Evolutionary conservation across 2,797 vertebrate genomes (phyloP).

Genomic region (Chloroceryle inda): DNA sequence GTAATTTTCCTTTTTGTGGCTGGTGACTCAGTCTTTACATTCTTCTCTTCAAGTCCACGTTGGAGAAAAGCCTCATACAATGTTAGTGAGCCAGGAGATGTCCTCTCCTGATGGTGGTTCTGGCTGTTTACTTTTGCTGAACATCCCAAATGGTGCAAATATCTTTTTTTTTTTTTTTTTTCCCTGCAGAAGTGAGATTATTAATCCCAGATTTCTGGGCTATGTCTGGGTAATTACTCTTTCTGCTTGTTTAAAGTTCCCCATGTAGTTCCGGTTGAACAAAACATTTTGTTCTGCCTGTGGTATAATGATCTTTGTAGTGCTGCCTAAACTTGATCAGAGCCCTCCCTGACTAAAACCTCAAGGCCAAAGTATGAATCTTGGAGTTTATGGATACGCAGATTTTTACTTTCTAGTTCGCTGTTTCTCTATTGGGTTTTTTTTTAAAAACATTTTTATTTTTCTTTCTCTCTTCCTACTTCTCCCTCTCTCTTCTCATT

Average conservation of each 20-base stretch:
- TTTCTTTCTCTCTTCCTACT: constrained; percentile 19
- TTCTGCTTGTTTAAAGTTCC: not conserved
- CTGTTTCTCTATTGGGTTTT: not conserved
- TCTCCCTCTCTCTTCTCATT: constrained; percentile 51
- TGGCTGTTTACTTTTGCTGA: not conserved
- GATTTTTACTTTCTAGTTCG: constrained; percentile 22
- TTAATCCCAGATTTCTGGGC: not conserved
- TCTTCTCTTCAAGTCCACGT: not conserved
- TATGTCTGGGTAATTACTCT: not conserved
- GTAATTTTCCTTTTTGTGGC: constrained; percentile 70
- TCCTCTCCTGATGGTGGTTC: not conserved
- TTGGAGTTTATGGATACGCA: not conserved
- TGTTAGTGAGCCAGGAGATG: not conserved
- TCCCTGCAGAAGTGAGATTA: not conserved
- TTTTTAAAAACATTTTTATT: not conserved
- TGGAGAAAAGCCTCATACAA: constrained; percentile 18
- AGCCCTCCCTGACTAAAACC: not conserved
- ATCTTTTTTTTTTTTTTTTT: not conserved
- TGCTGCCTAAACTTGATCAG: not conserved
- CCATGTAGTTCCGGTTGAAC: not conserved
- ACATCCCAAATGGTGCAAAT: not conserved
- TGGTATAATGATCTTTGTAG: not conserved
- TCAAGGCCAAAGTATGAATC: not conserved
- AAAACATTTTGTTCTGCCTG: not conserved
- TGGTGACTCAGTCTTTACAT: constrained; percentile 56